These are phyloP conservation scores for Rhabdornis inornatus DNA, from an alignment of 2,113 vertebrate species.

Conservation along the genomic window DNA sequence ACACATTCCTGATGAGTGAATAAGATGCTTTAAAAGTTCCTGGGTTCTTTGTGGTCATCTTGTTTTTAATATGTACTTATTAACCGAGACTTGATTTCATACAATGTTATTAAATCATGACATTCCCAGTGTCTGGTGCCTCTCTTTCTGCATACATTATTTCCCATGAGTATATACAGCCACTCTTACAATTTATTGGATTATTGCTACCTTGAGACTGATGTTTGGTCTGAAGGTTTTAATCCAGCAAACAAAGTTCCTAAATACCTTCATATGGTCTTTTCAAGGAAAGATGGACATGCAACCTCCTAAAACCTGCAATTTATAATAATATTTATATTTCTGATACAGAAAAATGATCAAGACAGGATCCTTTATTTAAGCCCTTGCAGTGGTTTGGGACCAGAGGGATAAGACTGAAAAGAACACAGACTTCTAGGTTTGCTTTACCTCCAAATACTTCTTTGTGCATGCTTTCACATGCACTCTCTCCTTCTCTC, in stretches of 20 bases:
- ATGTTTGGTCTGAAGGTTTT: background rate
- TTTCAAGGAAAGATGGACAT: background rate
- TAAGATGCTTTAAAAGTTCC: constrained; percentile 43
- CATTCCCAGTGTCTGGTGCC: background rate
- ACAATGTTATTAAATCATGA: background rate
- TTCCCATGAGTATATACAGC: background rate
- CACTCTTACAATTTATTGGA: background rate
- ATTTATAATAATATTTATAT: background rate
- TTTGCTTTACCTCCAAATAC: background rate
- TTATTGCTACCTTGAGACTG: background rate
- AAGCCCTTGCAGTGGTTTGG: background rate
- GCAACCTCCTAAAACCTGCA: background rate
- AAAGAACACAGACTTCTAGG: background rate
- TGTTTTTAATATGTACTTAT: constrained; percentile 54
- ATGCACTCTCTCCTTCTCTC: background rate
- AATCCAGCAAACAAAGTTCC: background rate
- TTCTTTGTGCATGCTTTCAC: background rate
- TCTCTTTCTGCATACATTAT: background rate
- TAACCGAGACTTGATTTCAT: constrained; percentile 12
- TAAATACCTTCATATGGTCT: background rate
- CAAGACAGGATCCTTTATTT: background rate
- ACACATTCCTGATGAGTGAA: constrained; percentile 72
- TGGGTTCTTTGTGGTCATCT: constrained; percentile 51
- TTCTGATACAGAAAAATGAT: background rate
- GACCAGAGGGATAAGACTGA: background rate